These are phyloP conservation scores for Datnioides undecimradiatus DNA, from an alignment of 2,113 vertebrate species.

Conservation along the genomic window DNA sequence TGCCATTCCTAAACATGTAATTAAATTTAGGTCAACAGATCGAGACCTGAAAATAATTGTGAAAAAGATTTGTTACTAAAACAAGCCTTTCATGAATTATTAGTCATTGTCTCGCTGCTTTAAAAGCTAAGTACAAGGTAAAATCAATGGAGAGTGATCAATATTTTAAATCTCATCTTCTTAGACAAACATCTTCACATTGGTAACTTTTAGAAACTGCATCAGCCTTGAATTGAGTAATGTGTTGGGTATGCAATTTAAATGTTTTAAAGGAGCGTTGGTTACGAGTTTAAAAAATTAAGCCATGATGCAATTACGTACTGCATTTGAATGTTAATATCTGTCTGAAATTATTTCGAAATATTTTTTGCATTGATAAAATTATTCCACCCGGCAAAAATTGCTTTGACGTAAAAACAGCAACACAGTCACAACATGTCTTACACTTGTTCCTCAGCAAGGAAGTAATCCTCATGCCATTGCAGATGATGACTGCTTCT, in stretches of 20 bases:
- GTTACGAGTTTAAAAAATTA: not conserved
- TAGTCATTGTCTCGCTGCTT: no score
- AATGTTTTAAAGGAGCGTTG: no score
- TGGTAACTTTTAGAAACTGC: no score
- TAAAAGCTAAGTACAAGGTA: not conserved
- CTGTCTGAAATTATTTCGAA: slow-evolving; percentile 5
- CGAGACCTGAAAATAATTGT: not conserved
- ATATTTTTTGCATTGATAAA: not conserved
- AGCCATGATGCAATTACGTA: not conserved
- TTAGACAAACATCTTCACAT: no score
- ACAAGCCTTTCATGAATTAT: not conserved
- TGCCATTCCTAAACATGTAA: not conserved
- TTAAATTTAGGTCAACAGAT: not conserved
- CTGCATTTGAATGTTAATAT: not conserved
- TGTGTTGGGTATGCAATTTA: no score
- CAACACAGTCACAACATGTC: not conserved
- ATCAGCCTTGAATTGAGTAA: no score
- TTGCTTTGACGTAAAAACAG: not conserved
- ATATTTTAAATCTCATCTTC: no score
- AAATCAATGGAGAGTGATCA: not conserved
- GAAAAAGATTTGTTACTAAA: not conserved
- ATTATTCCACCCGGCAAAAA: not conserved
- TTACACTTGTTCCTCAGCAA: not conserved
- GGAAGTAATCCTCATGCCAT: slow-evolving; percentile 30
- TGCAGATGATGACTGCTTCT: slow-evolving; percentile 49